These are phyloP conservation scores for Helicoverpa armigera DNA, from an alignment of 1,140 invertebrate species.

Conservation along the genomic window DNA sequence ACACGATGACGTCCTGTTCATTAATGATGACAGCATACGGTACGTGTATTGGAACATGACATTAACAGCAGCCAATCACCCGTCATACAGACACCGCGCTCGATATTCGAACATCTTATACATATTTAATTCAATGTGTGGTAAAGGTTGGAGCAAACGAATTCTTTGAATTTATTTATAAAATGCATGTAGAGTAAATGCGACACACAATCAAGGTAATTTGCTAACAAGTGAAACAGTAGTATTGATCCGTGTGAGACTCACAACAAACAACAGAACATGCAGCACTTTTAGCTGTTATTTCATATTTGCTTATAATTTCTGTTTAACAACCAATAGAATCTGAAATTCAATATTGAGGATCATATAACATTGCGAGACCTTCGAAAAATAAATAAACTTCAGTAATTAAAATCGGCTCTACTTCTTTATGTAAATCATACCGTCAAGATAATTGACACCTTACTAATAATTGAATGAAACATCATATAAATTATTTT, in stretches of 20 bases:
- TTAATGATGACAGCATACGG: slow-evolving; percentile 34
- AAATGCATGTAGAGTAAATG: background rate
- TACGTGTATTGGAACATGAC: slow-evolving; percentile 10
- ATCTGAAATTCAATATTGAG: too few species aligned
- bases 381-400: background rate
- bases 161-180: background rate
- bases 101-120: background rate
- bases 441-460: background rate
- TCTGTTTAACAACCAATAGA: too few species aligned
- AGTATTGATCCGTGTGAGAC: too few species aligned
- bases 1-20: slow-evolving; percentile 46
- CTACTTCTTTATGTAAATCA: background rate
- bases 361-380: background rate
- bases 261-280: too few species aligned
- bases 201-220: too few species aligned
- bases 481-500: too few species aligned
- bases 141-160: background rate
- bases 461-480: background rate
- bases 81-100: background rate
- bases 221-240: too few species aligned
- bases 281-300: too few species aligned
- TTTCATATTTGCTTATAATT: too few species aligned
- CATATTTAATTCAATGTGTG: slow-evolving; percentile 3
- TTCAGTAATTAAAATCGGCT: background rate
- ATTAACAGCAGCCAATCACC: slow-evolving; percentile 1